Base-by-base conservation (phyloP, 1,140 invertebrate genomes). In the Micrasema longulum region DNA sequence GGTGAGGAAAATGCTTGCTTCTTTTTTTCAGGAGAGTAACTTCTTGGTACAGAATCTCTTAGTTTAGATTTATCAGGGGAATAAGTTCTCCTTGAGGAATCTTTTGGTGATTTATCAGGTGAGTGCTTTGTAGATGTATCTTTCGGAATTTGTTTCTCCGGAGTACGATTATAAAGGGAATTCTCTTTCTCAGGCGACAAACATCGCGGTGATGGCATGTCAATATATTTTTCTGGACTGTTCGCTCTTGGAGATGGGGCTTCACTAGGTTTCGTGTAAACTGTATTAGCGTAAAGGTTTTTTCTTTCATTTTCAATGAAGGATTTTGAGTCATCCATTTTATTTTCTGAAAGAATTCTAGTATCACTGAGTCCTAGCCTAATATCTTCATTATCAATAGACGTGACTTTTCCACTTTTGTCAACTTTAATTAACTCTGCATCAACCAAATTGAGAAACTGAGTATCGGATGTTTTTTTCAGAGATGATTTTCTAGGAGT, bases 261-360 rank as follows among this genome's bases (percentile, higher is more conserved):
- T 31, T 31, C 26, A 4, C 26, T 31, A 31, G 26, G 26, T 31
- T 31, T 31, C 26, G 3, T 43, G 38, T 65, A 11, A 36, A 11
- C 3, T 11, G 26, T 57, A 55, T 11, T 43, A 7, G 31, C 18
- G 20, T 41, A 5, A n/a, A 52, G 48, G 47, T 64, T 73, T 22
- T 70, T 47, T 57, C 11, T 67, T 75, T 79, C 79, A 36, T 69
- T 66, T 14, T 68, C 38, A 57, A 79, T 78, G 26, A 79, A 79
- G 20, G 77, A 69, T 22, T 38, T 45, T 36, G 53, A 70, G n/a
- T 76, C 12, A 77, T 74, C 60, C 63, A 70, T 2, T 57, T 71
- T 75, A 18, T 69, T 57, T 35, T 43, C 20, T 1, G 20, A 14
- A 12, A 47, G 2, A 12, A 50, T 26, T 22, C 41, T 64, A 47